A percentile compares a stretch with the other conserved stretches of the same genome.
Evolutionary conservation across 2,888 invertebrate species (phyloP).

Genomic region (Chrysolina americana): DNA sequence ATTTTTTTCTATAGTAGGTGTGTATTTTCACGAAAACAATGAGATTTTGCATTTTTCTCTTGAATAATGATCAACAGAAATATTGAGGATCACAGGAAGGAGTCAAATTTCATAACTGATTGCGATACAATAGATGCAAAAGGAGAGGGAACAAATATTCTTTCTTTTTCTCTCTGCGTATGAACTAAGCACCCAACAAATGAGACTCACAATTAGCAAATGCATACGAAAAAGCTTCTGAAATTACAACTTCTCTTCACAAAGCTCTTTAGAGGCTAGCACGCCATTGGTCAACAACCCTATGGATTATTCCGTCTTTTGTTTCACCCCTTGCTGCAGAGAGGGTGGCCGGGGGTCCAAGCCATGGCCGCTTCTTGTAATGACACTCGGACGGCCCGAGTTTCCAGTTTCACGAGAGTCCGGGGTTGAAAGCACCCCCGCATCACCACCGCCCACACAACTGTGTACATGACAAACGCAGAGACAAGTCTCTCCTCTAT

Average conservation of each 20-base stretch:
- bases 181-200: slow-evolving; percentile 2
- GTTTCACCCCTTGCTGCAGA: slow-evolving; percentile 66
- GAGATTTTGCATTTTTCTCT: too few relatives aligned
- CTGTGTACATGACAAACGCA: slow-evolving; percentile 58
- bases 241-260: slow-evolving; percentile 47
- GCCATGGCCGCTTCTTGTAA: slow-evolving; percentile 69
- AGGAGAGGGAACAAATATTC: background rate
- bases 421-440: slow-evolving; percentile 51
- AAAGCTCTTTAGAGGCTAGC: slow-evolving; percentile 49
- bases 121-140: background rate
- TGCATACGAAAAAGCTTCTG: slow-evolving; percentile 44
- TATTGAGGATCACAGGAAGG: too few relatives aligned
- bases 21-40: too few relatives aligned
- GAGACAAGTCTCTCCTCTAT: slow-evolving; percentile 54
- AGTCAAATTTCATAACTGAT: too few relatives aligned
- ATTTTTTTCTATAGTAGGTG: too few relatives aligned
- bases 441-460: slow-evolving; percentile 32
- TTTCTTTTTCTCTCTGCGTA: slow-evolving; percentile 1
- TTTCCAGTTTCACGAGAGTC: slow-evolving; percentile 63
- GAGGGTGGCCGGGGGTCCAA: slow-evolving; percentile 61
- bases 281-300: slow-evolving; percentile 69
- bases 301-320: slow-evolving; percentile 71
- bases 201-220: slow-evolving; percentile 51
- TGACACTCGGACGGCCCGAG: slow-evolving; percentile 69
- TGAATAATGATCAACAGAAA: too few relatives aligned